A percentile compares a stretch with the other conserved stretches of the same genome.
phyloP scores from a whole-genome alignment of 2,888 invertebrate genomes.

The Odontothrips loti region DNA sequence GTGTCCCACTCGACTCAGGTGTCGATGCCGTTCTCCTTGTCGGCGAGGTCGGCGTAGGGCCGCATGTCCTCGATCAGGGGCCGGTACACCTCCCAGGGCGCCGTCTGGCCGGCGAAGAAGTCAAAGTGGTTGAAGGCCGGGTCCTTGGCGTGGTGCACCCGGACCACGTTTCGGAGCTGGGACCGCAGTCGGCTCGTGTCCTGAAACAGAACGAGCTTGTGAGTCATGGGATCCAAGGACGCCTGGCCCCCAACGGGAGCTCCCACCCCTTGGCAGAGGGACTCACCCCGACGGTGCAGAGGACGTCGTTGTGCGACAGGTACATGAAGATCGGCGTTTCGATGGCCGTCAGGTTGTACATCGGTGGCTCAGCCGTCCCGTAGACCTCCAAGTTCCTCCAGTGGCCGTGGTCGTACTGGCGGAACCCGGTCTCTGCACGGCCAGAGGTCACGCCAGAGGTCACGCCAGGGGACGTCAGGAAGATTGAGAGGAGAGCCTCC shows the following conservation, averaged over 20 bases:
- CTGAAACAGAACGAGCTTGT: not conserved
- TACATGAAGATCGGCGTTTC: not conserved
- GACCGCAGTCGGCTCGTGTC: not conserved
- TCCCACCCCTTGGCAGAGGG: not conserved
- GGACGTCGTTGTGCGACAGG: not conserved
- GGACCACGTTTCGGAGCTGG: not conserved
- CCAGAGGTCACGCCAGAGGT: not conserved
- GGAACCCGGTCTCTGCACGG: not conserved
- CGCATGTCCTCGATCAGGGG: not conserved
- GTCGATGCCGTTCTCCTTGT: not conserved
- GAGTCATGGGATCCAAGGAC: too few relatives aligned
- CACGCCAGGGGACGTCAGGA: too few relatives aligned
- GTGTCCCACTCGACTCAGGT: too few relatives aligned
- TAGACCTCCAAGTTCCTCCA: not conserved
- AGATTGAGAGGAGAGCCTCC: not conserved
- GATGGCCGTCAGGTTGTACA: not conserved
- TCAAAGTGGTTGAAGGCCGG: not conserved
- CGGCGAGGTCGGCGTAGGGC: not conserved
- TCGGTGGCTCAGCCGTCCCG: not conserved
- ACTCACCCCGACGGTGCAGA: not conserved
- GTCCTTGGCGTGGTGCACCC: not conserved
- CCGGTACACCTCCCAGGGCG: not conserved
- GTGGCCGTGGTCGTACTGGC: not conserved
- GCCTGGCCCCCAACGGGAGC: too few relatives aligned
- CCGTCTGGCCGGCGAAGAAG: constrained; percentile 4